Evolutionary conservation across 2,113 vertebrate species (phyloP).

Genomic region (Carassius carassius): DNA sequence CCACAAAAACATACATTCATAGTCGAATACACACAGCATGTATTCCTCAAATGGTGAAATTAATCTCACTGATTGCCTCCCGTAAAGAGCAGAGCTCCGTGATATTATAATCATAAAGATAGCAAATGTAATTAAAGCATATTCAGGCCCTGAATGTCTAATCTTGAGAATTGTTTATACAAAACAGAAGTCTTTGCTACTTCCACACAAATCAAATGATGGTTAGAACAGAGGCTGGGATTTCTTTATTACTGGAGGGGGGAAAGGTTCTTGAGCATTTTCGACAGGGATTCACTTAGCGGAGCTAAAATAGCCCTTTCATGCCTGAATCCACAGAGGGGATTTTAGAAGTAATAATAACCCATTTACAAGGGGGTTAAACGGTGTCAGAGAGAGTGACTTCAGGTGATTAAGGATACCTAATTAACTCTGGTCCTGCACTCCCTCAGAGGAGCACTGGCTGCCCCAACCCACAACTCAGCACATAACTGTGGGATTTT

Average conservation of each 20-base stretch:
- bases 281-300: conserved; percentile 40
- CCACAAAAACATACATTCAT: conserved; percentile 26
- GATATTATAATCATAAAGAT: conserved; percentile 18
- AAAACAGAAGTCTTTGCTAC: conserved; percentile 1
- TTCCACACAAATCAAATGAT: neutral
- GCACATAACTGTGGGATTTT: neutral
- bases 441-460: conserved; percentile 61
- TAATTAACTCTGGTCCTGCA: conserved; percentile 69
- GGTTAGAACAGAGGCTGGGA: neutral
- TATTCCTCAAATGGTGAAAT: conserved; percentile 10
- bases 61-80: conserved; percentile 30
- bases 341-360: conserved; percentile 56
- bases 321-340: conserved; percentile 39
- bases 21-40: conserved; percentile 12
- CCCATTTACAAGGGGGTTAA: conserved; percentile 54
- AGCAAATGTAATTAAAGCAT: conserved; percentile 40
- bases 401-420: conserved; percentile 70
- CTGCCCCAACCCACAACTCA: conserved; percentile 51
- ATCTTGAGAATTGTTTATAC: conserved; percentile 14
- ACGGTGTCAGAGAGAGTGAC: conserved; percentile 61
- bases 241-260: neutral
- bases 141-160: conserved; percentile 32
- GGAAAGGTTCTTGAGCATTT: neutral
- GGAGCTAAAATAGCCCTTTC: conserved; percentile 42
- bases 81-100: conserved; percentile 24